These are phyloP conservation scores for Gavia stellata DNA, from an alignment of 2,113 vertebrate genomes.

Conservation along the genomic window DNA sequence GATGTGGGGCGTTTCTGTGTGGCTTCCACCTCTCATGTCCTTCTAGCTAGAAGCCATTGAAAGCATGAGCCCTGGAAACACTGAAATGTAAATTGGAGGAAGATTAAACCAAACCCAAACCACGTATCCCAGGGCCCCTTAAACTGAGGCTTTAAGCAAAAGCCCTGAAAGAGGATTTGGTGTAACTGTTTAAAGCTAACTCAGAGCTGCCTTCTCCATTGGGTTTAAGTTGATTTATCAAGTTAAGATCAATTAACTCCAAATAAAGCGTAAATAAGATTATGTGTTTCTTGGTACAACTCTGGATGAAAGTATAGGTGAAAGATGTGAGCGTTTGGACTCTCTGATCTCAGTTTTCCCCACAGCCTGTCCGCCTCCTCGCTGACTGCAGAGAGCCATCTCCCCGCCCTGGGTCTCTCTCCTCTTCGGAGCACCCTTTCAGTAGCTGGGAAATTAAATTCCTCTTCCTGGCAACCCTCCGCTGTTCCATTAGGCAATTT, in stretches of 20 bases:
- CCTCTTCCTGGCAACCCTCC: not conserved
- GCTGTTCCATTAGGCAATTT: not conserved
- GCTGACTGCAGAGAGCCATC: not conserved
- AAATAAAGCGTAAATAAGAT: not conserved
- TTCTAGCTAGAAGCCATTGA: not conserved
- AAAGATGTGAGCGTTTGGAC: fast-evolving
- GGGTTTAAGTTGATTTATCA: not conserved
- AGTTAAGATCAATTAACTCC: not conserved
- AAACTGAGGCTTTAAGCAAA: not conserved
- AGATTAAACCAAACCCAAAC: not conserved
- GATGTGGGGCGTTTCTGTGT: not conserved
- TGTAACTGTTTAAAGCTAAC: not conserved
- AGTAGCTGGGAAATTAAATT: not conserved
- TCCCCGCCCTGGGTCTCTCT: not conserved
- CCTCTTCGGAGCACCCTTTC: not conserved
- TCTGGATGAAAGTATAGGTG: not conserved
- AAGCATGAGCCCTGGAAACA: not conserved
- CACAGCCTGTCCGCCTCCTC: fast-evolving
- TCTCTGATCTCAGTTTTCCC: not conserved
- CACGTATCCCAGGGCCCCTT: not conserved
- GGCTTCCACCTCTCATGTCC: not conserved
- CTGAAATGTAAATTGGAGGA: not conserved
- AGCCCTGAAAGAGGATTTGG: not conserved
- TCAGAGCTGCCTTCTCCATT: not conserved
- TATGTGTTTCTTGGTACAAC: not conserved